Base-by-base conservation (phyloP, 30 jellyfish, hydroid and myxozoan genomes). In the Pseudorhiza aurosa region DNA sequence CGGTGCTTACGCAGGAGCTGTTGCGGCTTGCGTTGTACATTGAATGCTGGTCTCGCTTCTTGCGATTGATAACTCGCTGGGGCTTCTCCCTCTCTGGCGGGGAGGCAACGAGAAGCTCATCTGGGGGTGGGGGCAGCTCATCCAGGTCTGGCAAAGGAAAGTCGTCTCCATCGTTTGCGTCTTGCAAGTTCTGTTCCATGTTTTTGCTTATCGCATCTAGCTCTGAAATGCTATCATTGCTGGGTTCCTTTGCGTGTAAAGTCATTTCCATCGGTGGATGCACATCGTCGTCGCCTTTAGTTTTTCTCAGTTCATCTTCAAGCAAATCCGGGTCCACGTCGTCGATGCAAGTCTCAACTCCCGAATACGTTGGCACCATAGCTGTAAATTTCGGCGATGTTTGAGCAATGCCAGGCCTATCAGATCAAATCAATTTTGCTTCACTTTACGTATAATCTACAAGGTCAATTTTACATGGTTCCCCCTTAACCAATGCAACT, bases 1-100 rank as follows among this genome's bases (percentile, higher is more conserved):
- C 98, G 0, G 98, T 90, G 29, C 98, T 90, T 15, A 90, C 98
- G 62, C 98, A 90, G 26, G 98, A 90, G 44, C 88, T 90, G 76
- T 84, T 90, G 17, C 98, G 75, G 65, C 98, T 90, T 29, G 88
- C 56, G 17, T 77, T 78, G 21, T 30, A 30, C 5, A 35, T 53
- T 15, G 85, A 35, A 37, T 82, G 80, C n/a, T 68, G 89, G 51
- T 90, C 96, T 22, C 87, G 81, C 72, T 90, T 90, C 73, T 84
- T 83, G 14, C 98, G 94, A 73, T 90, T 90, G 49, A 90, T 90
- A 11, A 94, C 90, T 14, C 98, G 76, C 73, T 68, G 94, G 22
- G 96, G 96, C 39, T 77, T 90, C 40, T 90, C 96, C 44, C 58
- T 84, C 69, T 83, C 98, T 26, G 87, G 85, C n/a, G 88, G 85